Percentiles rank a stretch among this genome's conserved stretches.
Conservation (phyloP, 2,797 vertebrate genomes). For the Percopsis omiscomaycus region DNA sequence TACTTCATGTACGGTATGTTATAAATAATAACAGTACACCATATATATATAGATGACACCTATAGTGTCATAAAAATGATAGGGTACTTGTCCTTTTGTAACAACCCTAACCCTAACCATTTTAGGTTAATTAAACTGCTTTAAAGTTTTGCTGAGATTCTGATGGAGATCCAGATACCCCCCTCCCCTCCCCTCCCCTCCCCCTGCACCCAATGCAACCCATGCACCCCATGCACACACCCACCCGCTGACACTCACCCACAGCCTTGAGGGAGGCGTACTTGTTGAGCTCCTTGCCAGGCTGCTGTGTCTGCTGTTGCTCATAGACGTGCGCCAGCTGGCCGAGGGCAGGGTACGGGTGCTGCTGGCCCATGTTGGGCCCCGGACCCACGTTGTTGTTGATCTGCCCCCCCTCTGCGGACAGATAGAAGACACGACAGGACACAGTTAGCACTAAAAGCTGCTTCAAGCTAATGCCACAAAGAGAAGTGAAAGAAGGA, state of each 20-base stretch:
- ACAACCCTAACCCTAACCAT: too few species aligned
- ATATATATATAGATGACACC: too few species aligned
- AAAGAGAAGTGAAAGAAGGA: too few species aligned
- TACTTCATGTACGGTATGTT: too few species aligned
- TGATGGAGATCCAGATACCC: too few species aligned
- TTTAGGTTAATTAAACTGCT: neutral
- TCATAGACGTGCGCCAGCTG: slow-evolving; percentile 95
- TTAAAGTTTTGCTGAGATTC: neutral
- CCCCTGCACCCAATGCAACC: neutral
- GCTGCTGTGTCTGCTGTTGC: slow-evolving; percentile 75
- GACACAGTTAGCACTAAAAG: too few species aligned
- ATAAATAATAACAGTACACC: too few species aligned
- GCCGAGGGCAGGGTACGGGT: slow-evolving; percentile 88
- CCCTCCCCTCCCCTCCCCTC: neutral
- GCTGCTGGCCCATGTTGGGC: slow-evolving; percentile 87
- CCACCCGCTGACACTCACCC: slow-evolving; percentile 81
- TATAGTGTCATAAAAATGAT: too few species aligned
- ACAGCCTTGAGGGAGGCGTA: slow-evolving; percentile 96
- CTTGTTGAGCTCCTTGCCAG: slow-evolving; percentile 92
- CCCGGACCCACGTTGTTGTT: slow-evolving; percentile 86
- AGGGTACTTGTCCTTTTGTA: too few species aligned
- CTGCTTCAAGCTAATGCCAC: too few species aligned
- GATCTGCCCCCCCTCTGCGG: slow-evolving; percentile 88
- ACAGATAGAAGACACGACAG: neutral
- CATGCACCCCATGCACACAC: neutral